Evolutionary conservation across 1,140 invertebrate genomes (phyloP).

Genomic region (Neelides sp.): DNA sequence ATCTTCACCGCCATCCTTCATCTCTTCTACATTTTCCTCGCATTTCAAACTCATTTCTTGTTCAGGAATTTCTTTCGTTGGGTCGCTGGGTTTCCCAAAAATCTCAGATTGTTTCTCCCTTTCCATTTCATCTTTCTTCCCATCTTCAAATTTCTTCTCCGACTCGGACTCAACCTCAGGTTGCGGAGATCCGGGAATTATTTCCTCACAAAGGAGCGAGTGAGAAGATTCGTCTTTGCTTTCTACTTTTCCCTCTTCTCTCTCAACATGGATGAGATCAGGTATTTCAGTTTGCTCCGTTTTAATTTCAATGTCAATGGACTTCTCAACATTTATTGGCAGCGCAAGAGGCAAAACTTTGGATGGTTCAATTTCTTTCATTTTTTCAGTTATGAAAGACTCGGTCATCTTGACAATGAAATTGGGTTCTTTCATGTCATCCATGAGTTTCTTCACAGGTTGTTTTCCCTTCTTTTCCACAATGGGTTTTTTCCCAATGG

Average conservation of each 20-base stretch:
- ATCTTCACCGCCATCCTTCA: neutral
- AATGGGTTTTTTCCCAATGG: too few species aligned
- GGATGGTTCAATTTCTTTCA: neutral
- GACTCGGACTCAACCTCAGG: constrained; percentile 41
- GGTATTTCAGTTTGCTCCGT: neutral
- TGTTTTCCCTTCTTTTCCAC: too few species aligned
- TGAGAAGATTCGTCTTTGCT: constrained; percentile 36
- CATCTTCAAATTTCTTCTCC: constrained; percentile 5
- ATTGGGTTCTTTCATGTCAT: too few species aligned
- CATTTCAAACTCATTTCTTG: neutral
- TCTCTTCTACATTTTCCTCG: neutral
- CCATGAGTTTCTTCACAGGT: too few species aligned
- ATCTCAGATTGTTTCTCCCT: constrained; percentile 51
- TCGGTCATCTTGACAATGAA: constrained; percentile 9
- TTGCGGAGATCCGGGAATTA: constrained; percentile 72
- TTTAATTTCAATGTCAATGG: neutral
- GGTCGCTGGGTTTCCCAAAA: constrained; percentile 41
- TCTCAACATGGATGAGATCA: constrained; percentile 12
- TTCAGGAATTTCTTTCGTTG: neutral
- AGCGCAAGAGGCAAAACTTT: constrained; percentile 7
- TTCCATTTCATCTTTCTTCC: constrained; percentile 18
- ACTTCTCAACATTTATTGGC: neutral
- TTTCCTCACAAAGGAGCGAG: constrained; percentile 70
- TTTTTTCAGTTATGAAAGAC: neutral
- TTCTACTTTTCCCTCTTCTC: constrained; percentile 31